phyloP scores from a whole-genome alignment of 1,140 invertebrate genomes.

The Philaenus spumarius region DNA sequence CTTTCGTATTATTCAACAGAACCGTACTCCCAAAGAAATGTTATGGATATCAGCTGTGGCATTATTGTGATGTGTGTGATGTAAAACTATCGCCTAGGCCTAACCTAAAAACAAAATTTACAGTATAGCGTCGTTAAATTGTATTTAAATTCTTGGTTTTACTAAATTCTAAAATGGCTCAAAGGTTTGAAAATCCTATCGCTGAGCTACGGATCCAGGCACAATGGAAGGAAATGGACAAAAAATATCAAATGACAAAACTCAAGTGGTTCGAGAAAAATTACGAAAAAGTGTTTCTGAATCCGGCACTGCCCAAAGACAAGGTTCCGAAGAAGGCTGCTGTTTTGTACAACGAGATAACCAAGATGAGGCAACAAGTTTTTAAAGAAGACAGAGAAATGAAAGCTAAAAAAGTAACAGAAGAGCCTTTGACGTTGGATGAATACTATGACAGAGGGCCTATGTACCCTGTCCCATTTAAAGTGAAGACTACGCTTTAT shows the following conservation, averaged over 20 bases:
- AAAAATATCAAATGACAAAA: slow-evolving; percentile 4
- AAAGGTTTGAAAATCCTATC: background rate
- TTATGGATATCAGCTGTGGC: too few relatives aligned
- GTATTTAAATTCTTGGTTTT: too few relatives aligned
- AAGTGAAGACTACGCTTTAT: too few relatives aligned
- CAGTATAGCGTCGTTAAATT: too few relatives aligned
- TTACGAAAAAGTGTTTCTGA: slow-evolving; percentile 13
- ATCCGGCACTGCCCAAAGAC: slow-evolving; percentile 8
- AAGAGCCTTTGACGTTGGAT: too few relatives aligned
- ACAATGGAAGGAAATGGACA: slow-evolving; percentile 11
- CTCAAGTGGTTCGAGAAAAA: slow-evolving; percentile 17
- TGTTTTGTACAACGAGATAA: slow-evolving; percentile 5
- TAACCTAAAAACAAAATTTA: too few relatives aligned
- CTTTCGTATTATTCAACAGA: too few relatives aligned
- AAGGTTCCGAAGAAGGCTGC: slow-evolving; percentile 15
- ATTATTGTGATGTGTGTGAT: too few relatives aligned
- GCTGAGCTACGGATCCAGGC: slow-evolving; percentile 2
- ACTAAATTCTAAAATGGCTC: slow-evolving; percentile 6
- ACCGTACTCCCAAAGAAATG: too few relatives aligned
- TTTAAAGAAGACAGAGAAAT: slow-evolving; percentile 4
- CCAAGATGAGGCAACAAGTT: slow-evolving; percentile 1
- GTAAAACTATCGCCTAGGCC: too few relatives aligned
- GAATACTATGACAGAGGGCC: too few relatives aligned
- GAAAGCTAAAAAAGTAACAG: background rate
- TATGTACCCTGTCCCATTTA: too few relatives aligned